Percentiles rank a stretch among this genome's conserved stretches.
Evolutionary conservation across 92 coral and sea anemone species (phyloP).

Genomic region (Siderastrea radians): DNA sequence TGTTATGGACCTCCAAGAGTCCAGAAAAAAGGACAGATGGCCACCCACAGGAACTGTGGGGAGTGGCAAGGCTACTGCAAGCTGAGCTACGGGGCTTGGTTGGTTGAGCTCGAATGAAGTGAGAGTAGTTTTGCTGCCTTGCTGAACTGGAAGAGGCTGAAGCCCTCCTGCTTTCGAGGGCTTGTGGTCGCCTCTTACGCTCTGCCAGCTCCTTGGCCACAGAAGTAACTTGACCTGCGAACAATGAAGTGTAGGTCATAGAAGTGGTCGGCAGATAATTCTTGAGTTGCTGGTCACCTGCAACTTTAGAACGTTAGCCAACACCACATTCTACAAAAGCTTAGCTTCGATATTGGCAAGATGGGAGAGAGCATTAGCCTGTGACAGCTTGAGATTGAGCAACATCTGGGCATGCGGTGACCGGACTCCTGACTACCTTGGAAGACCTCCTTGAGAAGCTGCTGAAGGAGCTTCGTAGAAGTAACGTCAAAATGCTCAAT

Average conservation of each 20-base stretch:
- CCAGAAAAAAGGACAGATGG: conserved; percentile 12
- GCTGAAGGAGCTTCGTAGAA: conserved; percentile 25
- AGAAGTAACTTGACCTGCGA: not conserved
- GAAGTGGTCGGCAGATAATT: conserved; percentile 5
- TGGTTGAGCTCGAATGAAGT: not conserved
- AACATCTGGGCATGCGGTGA: conserved; percentile 32
- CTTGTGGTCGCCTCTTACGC: not conserved
- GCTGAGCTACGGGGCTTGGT: not conserved
- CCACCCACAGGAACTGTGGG: conserved; percentile 23
- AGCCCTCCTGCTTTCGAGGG: not conserved
- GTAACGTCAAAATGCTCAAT: conserved; percentile 37
- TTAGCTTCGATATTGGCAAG: no score
- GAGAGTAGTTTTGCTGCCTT: not conserved
- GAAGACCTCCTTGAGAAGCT: conserved; percentile 9
- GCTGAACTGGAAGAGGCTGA: conserved; percentile 8
- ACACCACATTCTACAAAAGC: no score
- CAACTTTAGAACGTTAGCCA: not conserved
- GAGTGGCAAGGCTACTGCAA: conserved; percentile 18
- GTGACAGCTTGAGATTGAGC: conserved; percentile 40
- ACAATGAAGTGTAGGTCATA: not conserved
- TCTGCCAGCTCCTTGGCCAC: conserved; percentile 11
- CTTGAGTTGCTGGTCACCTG: conserved; percentile 5
- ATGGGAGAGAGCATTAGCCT: no score
- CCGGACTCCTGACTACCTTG: conserved; percentile 8
- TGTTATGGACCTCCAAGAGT: conserved; percentile 22